Evolutionary conservation across 92 coral and sea anemone genomes (phyloP).

Genomic region (Phenganax marumi): DNA sequence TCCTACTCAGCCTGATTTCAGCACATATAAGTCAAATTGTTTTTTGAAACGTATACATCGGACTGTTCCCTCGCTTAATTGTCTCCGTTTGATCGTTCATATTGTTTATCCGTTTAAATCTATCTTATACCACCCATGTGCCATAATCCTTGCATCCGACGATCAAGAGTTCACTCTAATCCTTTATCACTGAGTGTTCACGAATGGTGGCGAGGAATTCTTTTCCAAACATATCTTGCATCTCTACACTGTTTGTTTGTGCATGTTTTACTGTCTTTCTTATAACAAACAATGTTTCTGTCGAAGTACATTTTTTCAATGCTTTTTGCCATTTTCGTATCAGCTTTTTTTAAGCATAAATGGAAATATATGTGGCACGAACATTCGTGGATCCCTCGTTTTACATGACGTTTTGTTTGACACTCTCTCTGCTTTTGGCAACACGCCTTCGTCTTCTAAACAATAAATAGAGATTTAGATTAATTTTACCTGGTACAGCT

Average conservation of each 20-base stretch:
- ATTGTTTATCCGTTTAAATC: no score
- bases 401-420: conserved; percentile 16
- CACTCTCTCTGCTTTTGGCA: conserved; percentile 20
- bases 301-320: conserved; percentile 27
- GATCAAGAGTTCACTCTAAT: no score
- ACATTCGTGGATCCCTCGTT: conserved; percentile 34
- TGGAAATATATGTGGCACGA: conserved; percentile 36
- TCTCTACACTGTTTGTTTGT: background rate
- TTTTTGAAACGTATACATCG: no score
- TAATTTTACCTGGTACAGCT: background rate
- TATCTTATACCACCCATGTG: no score
- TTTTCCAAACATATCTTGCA: conserved; percentile 2
- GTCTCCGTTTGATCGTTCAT: no score
- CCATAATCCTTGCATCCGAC: no score
- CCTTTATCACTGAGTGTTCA: background rate
- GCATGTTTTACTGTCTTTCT: background rate
- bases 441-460: conserved; percentile 28
- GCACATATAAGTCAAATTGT: no score
- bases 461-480: background rate
- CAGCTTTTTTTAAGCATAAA: conserved; percentile 7
- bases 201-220: background rate
- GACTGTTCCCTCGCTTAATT: no score
- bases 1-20: no score
- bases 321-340: conserved; percentile 34
- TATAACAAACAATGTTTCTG: conserved; percentile 32